Evolutionary conservation across 2,797 vertebrate genomes (phyloP).

Genomic region (Carduelis carduelis): DNA sequence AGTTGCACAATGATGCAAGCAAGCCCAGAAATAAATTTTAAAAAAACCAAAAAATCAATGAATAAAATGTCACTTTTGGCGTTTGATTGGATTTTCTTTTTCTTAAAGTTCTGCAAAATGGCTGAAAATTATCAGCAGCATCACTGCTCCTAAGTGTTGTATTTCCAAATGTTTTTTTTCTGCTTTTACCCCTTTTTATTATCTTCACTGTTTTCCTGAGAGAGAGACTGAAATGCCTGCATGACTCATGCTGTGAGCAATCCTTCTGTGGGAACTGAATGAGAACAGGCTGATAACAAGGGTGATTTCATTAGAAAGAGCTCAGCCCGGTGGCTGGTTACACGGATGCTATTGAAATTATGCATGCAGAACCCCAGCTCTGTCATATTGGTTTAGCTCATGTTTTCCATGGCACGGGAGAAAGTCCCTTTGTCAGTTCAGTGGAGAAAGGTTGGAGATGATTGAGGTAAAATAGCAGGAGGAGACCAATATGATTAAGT

Average conservation of each 20-base stretch:
- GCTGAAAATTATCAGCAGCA: not conserved
- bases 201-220: not conserved
- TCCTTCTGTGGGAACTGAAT: conserved; percentile 30
- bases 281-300: conserved; percentile 36
- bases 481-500: conserved; percentile 33
- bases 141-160: not conserved
- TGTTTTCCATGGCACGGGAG: not conserved
- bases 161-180: not conserved
- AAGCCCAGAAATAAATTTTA: not conserved
- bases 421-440: conserved; percentile 42
- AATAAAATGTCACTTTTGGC: not conserved
- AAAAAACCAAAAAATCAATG: not conserved
- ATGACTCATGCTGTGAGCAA: conserved; percentile 21
- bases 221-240: not conserved
- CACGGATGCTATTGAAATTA: not conserved
- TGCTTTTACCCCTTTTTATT: not conserved
- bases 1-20: not conserved
- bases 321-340: not conserved
- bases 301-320: conserved; percentile 30
- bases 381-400: conserved; percentile 7
- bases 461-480: conserved; percentile 56
- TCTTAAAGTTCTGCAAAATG: not conserved
- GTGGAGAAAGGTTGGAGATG: conserved; percentile 52
- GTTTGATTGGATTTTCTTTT: not conserved
- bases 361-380: conserved; percentile 9